These are phyloP conservation scores for Eubasilissa regina DNA, from an alignment of 1,140 invertebrate genomes.

Conservation along the genomic window DNA sequence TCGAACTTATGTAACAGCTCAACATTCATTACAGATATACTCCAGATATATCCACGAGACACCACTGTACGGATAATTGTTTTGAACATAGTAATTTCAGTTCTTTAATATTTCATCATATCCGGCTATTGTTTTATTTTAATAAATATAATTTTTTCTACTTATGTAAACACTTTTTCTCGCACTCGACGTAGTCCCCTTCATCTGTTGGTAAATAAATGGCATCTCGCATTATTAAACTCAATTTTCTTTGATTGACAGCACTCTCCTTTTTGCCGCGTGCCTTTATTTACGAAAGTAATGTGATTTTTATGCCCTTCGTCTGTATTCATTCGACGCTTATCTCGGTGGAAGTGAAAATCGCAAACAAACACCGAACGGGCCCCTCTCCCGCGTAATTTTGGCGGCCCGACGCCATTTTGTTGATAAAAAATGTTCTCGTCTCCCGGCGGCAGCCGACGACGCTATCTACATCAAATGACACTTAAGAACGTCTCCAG, in stretches of 20 bases:
- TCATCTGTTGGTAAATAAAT: not conserved
- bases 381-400: slow-evolving; percentile 37
- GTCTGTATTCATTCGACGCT: slow-evolving; percentile 29
- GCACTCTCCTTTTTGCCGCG: not conserved
- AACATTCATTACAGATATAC: too few species aligned
- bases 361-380: slow-evolving; percentile 28
- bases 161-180: too few species aligned
- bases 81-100: too few species aligned
- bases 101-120: too few species aligned
- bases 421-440: slow-evolving; percentile 51
- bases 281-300: slow-evolving; percentile 41
- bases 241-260: slow-evolving; percentile 32
- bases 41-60: too few species aligned
- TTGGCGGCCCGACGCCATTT: slow-evolving; percentile 39
- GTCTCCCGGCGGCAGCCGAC: slow-evolving; percentile 35
- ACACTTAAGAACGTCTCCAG: slow-evolving; percentile 48
- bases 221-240: slow-evolving; percentile 21
- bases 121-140: too few species aligned
- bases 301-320: slow-evolving; percentile 42
- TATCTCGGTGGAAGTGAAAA: slow-evolving; percentile 42
- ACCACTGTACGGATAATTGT: too few species aligned
- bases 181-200: not conserved
- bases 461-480: slow-evolving; percentile 60
- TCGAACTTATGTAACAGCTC: too few species aligned
- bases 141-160: too few species aligned